A percentile compares a stretch with the other conserved stretches of the same genome.
These are phyloP conservation scores for Odontamblyopus rebecca DNA, from an alignment of 2,797 vertebrate genomes.

Conservation along the genomic window DNA sequence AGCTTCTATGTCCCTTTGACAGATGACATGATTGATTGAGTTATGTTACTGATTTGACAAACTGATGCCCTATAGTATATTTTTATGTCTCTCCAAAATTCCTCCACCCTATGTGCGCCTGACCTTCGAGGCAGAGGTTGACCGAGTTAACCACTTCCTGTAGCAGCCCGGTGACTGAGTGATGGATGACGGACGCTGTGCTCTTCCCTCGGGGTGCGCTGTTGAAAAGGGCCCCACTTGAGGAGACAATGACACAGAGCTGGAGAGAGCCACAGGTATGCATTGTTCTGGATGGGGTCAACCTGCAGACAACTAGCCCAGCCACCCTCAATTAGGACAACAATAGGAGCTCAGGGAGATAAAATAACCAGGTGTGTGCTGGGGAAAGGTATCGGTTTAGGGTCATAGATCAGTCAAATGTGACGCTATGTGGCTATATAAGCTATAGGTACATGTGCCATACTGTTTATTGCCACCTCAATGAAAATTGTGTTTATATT, in stretches of 20 bases:
- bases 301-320: constrained; percentile 55
- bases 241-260: constrained; percentile 70
- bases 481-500: constrained; percentile 8
- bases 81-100: constrained; percentile 34
- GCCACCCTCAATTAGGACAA: constrained; percentile 66
- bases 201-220: constrained; percentile 56
- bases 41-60: constrained; percentile 51
- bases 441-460: neutral
- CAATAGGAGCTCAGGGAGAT: constrained; percentile 64
- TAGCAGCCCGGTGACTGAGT: constrained; percentile 72
- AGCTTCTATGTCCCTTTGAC: constrained; percentile 34
- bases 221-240: constrained; percentile 64
- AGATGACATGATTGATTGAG: constrained; percentile 56
- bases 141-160: constrained; percentile 77
- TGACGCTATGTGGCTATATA: constrained; percentile 36
- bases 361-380: constrained; percentile 76
- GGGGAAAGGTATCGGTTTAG: constrained; percentile 68
- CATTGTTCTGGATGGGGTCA: constrained; percentile 76
- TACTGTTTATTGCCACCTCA: constrained; percentile 3
- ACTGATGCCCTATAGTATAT: constrained; percentile 49
- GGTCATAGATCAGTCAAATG: constrained; percentile 74
- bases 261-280: constrained; percentile 75
- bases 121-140: constrained; percentile 60
- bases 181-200: constrained; percentile 67
- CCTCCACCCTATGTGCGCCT: constrained; percentile 23